Percentiles rank a stretch among this genome's conserved stretches.
These are phyloP conservation scores for Epinephelus lanceolatus DNA, from an alignment of 2,113 vertebrate species.

Conservation along the genomic window DNA sequence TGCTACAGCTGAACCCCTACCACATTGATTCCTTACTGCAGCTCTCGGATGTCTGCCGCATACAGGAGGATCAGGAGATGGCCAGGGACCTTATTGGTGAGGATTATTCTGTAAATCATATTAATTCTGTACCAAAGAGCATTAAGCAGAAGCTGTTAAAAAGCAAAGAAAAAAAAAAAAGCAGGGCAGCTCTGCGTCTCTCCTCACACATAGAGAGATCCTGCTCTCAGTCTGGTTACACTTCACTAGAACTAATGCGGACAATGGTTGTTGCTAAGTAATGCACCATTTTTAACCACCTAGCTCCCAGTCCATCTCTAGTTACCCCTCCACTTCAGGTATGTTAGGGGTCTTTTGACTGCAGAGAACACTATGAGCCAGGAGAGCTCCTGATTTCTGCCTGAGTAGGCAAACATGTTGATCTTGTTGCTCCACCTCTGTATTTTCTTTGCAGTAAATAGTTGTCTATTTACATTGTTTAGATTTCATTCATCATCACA, in stretches of 20 bases:
- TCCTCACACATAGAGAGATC: no score
- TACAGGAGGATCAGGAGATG: conserved; percentile 98
- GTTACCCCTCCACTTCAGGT: no score
- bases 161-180: neutral
- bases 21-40: conserved; percentile 97
- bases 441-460: neutral
- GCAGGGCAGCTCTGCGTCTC: no score
- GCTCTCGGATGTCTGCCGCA: conserved; percentile 95
- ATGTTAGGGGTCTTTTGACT: neutral
- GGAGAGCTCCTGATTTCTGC: neutral
- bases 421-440: neutral
- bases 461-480: neutral
- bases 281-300: no score
- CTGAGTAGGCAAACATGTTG: neutral
- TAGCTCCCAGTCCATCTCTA: no score
- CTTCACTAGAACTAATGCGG: no score
- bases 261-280: no score
- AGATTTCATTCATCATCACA: no score
- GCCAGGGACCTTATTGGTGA: conserved; percentile 96
- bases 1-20: conserved; percentile 94
- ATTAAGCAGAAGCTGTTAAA: neutral
- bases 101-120: conserved; percentile 19
- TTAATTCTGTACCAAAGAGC: neutral
- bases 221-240: no score
- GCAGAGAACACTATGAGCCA: neutral